A percentile compares a stretch with the other conserved stretches of the same genome.
Evolutionary conservation across 92 coral and sea anemone species (phyloP).

Genomic region (Porites cylindrica): DNA sequence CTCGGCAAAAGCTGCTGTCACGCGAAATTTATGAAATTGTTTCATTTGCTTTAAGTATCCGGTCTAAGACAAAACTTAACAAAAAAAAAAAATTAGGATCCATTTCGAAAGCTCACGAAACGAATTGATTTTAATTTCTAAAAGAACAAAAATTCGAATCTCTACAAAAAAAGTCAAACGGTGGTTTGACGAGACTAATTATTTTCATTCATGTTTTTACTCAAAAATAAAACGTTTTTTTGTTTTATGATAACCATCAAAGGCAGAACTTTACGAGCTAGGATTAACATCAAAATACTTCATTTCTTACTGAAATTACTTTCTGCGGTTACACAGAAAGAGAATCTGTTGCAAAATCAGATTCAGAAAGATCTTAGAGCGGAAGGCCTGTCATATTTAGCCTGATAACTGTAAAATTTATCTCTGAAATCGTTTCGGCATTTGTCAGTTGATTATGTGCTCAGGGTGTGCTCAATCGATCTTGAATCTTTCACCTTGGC

Average conservation of each 20-base stretch:
- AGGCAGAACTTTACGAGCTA: not conserved
- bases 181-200: not conserved
- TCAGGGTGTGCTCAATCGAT: not conserved
- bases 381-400: not conserved
- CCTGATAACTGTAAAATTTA: not conserved
- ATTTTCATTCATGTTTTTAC: constrained; percentile 1
- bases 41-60: not conserved
- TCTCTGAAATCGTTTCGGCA: not conserved
- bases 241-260: not conserved
- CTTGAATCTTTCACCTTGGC: not conserved
- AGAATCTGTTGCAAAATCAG: not conserved
- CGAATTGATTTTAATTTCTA: too few relatives aligned
- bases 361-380: too few relatives aligned
- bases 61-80: too few relatives aligned
- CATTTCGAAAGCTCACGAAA: not conserved
- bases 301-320: not conserved
- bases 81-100: not conserved
- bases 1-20: not conserved
- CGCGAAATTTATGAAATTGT: not conserved
- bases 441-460: not conserved
- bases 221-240: not conserved
- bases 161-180: not conserved
- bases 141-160: not conserved
- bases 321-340: constrained; percentile 1
- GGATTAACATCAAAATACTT: not conserved